phyloP scores from a whole-genome alignment of 1,140 invertebrate genomes.

The Lineus longissimus region DNA sequence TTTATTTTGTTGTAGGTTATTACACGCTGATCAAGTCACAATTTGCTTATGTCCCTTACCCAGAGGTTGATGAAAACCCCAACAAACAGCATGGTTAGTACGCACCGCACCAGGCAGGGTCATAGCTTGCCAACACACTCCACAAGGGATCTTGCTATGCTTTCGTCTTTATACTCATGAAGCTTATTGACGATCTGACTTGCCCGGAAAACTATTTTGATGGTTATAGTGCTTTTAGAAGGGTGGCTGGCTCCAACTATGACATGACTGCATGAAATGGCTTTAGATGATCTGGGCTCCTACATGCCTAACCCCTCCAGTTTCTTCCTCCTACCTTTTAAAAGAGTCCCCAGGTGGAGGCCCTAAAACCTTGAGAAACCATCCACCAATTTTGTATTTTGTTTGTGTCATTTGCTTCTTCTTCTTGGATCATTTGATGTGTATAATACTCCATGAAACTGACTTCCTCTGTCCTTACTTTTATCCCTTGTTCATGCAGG shows the following conservation, averaged over 20 bases:
- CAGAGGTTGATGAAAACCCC: background rate
- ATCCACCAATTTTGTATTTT: too few species aligned
- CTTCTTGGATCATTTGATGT: too few species aligned
- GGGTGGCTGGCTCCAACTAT: background rate
- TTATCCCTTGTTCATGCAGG: too few species aligned
- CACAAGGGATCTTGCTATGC: background rate
- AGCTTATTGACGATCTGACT: background rate
- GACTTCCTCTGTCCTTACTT: too few species aligned
- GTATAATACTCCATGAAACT: too few species aligned
- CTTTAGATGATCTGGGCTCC: too few species aligned
- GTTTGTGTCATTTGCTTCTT: too few species aligned
- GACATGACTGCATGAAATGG: too few species aligned
- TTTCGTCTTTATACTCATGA: background rate
- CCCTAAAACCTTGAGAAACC: too few species aligned
- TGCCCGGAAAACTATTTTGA: background rate
- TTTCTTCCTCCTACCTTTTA: too few species aligned
- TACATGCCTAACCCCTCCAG: too few species aligned
- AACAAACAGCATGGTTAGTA: background rate
- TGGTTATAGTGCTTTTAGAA: background rate
- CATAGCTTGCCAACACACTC: background rate
- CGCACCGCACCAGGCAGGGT: background rate
- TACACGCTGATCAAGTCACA: background rate
- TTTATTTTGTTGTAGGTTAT: conserved; percentile 4
- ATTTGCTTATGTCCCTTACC: conserved; percentile 4
- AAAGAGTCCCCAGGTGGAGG: too few species aligned